These are phyloP conservation scores for Fulica atra DNA, from an alignment of 2,113 vertebrate genomes.

Conservation along the genomic window DNA sequence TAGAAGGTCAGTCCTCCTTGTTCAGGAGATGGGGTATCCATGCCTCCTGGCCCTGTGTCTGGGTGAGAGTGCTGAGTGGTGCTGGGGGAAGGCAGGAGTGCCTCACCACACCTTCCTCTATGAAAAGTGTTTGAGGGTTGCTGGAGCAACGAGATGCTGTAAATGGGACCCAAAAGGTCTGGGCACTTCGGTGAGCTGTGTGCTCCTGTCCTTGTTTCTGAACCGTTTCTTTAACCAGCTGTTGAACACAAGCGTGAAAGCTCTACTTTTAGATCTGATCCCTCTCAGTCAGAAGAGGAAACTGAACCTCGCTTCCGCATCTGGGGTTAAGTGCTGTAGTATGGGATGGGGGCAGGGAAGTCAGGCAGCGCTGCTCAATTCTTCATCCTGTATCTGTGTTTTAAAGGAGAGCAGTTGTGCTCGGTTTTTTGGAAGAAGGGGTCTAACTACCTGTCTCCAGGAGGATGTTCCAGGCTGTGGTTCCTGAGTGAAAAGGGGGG, in stretches of 20 bases:
- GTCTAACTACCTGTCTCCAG: background rate
- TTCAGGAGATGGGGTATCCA: background rate
- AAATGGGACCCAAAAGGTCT: background rate
- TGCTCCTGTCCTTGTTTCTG: background rate
- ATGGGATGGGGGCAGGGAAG: background rate
- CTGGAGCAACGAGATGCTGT: background rate
- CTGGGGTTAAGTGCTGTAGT: background rate
- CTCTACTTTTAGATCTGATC: background rate
- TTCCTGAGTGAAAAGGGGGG: background rate
- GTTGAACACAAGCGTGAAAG: background rate
- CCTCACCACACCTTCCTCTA: background rate
- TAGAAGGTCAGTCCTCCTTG: background rate
- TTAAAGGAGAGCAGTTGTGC: background rate
- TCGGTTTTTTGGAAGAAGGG: background rate
- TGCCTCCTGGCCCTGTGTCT: background rate
- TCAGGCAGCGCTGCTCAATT: background rate
- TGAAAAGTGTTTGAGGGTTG: background rate
- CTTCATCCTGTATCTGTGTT: accelerated
- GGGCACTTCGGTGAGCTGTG: background rate
- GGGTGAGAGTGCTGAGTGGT: background rate
- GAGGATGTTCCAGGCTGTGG: background rate
- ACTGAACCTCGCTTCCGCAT: background rate
- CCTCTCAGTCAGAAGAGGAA: background rate
- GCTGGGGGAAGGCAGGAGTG: background rate
- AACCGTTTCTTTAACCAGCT: background rate